Percentiles rank a stretch among this genome's conserved stretches.
Evolutionary conservation across 1,140 invertebrate genomes (phyloP).

Genomic region (Drosophila pruinosa): DNA sequence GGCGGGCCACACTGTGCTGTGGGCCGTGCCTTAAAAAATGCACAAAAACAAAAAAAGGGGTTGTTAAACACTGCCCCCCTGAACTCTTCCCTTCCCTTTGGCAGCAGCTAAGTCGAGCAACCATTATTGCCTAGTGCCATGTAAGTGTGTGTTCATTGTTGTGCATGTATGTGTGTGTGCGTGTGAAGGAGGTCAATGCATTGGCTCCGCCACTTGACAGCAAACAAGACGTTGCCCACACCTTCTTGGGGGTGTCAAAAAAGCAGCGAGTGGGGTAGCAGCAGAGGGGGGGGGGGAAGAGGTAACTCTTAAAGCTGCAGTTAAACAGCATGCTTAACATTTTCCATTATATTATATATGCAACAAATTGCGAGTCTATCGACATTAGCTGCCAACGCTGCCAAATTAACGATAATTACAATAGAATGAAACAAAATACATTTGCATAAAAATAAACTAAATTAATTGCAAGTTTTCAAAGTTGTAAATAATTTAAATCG

Average conservation of each 20-base stretch:
- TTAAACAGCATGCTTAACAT: slow-evolving; percentile 1
- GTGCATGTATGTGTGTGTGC: slow-evolving; percentile 20
- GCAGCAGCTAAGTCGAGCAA: slow-evolving; percentile 25
- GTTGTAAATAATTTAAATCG: no score
- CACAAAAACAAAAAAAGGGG: slow-evolving; percentile 38
- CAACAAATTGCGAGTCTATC: no score
- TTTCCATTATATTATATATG: no score
- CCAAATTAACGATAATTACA: no score
- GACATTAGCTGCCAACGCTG: no score
- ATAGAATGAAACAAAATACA: no score
- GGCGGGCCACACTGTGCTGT: neutral
- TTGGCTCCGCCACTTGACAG: slow-evolving; percentile 48
- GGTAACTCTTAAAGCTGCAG: slow-evolving; percentile 1
- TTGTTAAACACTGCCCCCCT: slow-evolving; percentile 18
- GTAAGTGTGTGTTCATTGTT: slow-evolving; percentile 51
- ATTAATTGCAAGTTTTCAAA: no score
- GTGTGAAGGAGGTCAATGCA: slow-evolving; percentile 67
- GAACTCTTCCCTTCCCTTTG: neutral
- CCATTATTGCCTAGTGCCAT: slow-evolving; percentile 70
- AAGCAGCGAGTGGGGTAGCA: neutral
- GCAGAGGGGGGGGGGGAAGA: neutral
- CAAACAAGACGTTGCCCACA: slow-evolving; percentile 17
- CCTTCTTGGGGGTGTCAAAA: neutral
- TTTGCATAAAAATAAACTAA: no score
- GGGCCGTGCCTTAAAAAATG: neutral